A percentile compares a stretch with the other conserved stretches of the same genome.
Evolutionary conservation across 2,888 invertebrate genomes (phyloP).

Genomic region (Watsonalla cultraria): DNA sequence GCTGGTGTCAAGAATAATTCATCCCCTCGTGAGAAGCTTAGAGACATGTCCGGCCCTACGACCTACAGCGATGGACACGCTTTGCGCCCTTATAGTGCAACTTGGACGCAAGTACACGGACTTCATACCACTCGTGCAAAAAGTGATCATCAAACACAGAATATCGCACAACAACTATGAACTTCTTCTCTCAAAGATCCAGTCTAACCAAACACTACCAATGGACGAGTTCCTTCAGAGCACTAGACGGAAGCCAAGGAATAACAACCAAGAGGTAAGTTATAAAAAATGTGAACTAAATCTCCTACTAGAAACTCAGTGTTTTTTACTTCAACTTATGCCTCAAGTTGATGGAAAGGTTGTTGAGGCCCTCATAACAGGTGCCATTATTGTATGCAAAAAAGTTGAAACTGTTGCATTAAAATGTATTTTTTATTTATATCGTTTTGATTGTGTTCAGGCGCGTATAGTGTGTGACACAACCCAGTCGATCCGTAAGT

Average conservation of each 20-base stretch:
- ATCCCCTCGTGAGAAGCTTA: slow-evolving; percentile 93
- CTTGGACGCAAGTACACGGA: slow-evolving; percentile 94
- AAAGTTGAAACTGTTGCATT: too few relatives aligned
- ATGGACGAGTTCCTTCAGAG: slow-evolving; percentile 84
- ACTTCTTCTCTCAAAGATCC: slow-evolving; percentile 84
- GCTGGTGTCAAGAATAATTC: slow-evolving; percentile 94
- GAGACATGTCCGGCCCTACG: slow-evolving; percentile 89
- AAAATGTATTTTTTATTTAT: too few relatives aligned
- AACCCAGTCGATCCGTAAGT: slow-evolving; percentile 86
- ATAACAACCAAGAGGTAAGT: slow-evolving; percentile 84
- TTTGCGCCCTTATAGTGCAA: slow-evolving; percentile 92
- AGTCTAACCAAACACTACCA: slow-evolving; percentile 67
- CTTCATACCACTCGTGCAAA: slow-evolving; percentile 94
- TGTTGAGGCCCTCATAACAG: too few relatives aligned
- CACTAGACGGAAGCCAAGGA: slow-evolving; percentile 80
- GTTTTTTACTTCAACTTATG: too few relatives aligned
- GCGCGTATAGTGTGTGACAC: slow-evolving; percentile 76
- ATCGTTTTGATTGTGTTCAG: slow-evolving; percentile 12
- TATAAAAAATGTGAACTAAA: neutral
- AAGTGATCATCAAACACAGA: slow-evolving; percentile 87
- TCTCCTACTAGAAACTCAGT: too few relatives aligned
- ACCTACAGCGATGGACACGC: slow-evolving; percentile 91
- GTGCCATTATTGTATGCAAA: too few relatives aligned
- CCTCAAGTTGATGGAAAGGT: too few relatives aligned
- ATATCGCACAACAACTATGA: slow-evolving; percentile 90